Percentiles rank a stretch among this genome's conserved stretches.
Evolutionary conservation across 2,113 vertebrate genomes (phyloP).

Genomic region (Callorhinus ursinus): DNA sequence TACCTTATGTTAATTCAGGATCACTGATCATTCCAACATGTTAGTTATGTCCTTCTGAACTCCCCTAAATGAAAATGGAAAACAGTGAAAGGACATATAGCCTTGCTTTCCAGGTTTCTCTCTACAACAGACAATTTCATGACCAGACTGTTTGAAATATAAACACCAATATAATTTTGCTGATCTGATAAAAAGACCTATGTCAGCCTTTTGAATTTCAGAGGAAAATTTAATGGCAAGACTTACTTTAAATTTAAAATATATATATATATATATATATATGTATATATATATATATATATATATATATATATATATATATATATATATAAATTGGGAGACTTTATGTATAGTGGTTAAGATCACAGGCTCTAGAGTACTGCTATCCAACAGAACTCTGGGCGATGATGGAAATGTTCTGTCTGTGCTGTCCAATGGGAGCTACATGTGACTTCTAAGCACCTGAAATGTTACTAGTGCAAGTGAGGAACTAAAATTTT

Average conservation of each 20-base stretch:
- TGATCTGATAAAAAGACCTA: conserved; percentile 6
- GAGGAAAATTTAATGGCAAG: conserved; percentile 17
- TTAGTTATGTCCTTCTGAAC: background rate
- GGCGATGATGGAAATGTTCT: background rate
- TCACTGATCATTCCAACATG: background rate
- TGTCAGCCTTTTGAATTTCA: conserved; percentile 37
- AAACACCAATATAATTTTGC: background rate
- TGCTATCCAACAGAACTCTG: background rate
- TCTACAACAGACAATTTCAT: background rate
- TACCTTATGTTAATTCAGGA: conserved; percentile 13
- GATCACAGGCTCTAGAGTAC: background rate
- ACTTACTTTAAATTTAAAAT: background rate
- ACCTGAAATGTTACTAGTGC: background rate
- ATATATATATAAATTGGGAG: background rate
- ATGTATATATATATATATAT: too few species aligned
- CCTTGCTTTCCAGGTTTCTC: background rate
- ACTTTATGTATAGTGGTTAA: background rate
- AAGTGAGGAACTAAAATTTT: background rate
- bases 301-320: too few species aligned
- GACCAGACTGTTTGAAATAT: background rate
- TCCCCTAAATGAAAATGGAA: background rate
- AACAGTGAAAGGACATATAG: background rate
- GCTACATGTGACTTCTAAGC: background rate
- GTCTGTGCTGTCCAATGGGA: background rate
- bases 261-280: too few species aligned